A percentile compares a stretch with the other conserved stretches of the same genome.
Conservation (phyloP, 2,113 vertebrate genomes). For the Bubalus kerabau region DNA sequence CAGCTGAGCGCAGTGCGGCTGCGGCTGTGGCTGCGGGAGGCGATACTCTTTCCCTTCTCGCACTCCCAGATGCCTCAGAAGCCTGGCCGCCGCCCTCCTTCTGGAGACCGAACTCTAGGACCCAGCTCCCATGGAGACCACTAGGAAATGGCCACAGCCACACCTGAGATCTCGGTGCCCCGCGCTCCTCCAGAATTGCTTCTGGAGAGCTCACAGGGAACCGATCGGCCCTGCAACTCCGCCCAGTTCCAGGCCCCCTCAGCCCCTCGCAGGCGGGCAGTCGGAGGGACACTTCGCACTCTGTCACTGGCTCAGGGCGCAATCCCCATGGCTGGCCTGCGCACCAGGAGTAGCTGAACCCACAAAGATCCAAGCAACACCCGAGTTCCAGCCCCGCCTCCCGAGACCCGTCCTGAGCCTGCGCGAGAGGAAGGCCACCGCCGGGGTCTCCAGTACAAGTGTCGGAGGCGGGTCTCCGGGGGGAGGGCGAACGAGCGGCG, state of each 20-base stretch:
- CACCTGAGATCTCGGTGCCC: neutral
- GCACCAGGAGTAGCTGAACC: fast-evolving
- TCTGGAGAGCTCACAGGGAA: neutral
- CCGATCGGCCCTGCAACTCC: neutral
- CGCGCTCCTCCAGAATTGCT: neutral
- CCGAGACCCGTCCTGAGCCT: fast-evolving
- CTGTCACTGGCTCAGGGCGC: fast-evolving
- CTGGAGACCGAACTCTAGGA: neutral
- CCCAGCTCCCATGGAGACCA: neutral
- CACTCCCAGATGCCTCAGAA: neutral
- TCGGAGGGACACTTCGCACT: neutral
- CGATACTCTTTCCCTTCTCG: no score
- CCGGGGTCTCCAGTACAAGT: fast-evolving
- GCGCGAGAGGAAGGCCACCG: neutral
- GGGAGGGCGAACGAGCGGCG: neutral
- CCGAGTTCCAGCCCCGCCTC: no score
- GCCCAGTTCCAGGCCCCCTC: neutral
- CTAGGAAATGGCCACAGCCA: neutral
- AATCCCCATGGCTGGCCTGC: fast-evolving
- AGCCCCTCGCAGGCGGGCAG: no score
- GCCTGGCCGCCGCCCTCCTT: neutral
- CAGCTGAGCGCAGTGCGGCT: neutral
- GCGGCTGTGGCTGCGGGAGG: neutral
- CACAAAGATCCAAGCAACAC: fast-evolving
- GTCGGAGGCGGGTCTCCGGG: fast-evolving